Conservation (phyloP, 2,113 vertebrate species). For the Meriones unguiculatus region DNA sequence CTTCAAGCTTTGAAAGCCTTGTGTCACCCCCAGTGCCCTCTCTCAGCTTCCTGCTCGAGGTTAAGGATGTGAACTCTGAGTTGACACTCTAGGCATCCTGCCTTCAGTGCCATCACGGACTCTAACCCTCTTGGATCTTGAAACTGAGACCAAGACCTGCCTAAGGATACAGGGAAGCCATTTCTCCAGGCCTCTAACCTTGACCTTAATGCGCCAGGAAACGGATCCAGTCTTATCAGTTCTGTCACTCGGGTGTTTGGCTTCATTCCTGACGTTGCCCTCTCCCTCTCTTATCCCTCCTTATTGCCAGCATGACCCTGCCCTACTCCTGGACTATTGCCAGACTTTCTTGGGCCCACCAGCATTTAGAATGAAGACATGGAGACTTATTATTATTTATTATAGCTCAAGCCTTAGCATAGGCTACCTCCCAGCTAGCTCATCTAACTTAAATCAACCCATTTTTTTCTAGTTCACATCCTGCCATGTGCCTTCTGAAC, state of each 20-base stretch:
- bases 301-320: not conserved
- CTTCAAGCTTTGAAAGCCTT: not conserved
- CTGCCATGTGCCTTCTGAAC: no score
- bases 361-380: no score
- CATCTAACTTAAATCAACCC: no score
- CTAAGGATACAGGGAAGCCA: not conserved
- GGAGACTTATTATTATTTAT: no score
- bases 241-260: no score
- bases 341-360: no score
- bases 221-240: not conserved
- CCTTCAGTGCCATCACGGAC: not conserved
- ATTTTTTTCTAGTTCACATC: no score
- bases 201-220: not conserved
- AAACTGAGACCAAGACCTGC: not conserved
- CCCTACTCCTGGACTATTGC: not conserved
- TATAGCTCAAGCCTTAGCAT: no score
- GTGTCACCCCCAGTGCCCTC: not conserved
- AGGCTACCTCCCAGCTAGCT: no score
- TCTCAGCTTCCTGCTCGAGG: not conserved
- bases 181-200: not conserved
- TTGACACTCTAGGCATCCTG: not conserved
- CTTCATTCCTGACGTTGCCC: rapidly evolving
- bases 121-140: not conserved
- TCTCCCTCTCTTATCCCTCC: no score
- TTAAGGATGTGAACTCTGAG: not conserved